These are phyloP conservation scores for Isoperla grammatica DNA, from an alignment of 2,888 invertebrate species.

Conservation along the genomic window DNA sequence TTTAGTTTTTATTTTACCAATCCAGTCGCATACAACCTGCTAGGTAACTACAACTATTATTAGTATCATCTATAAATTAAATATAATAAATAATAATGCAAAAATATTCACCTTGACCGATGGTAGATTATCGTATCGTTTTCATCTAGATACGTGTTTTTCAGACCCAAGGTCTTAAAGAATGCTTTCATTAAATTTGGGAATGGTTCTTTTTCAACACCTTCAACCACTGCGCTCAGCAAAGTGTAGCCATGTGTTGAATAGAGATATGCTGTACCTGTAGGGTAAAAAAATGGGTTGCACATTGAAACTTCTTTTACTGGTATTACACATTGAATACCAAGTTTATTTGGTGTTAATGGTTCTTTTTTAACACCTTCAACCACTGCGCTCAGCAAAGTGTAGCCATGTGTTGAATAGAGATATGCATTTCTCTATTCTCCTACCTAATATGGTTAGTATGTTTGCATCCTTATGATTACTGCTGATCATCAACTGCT, in stretches of 20 bases:
- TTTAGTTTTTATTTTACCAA: no score
- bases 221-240: constrained; percentile 50
- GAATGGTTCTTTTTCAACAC: constrained; percentile 39
- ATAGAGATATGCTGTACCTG: constrained; percentile 46
- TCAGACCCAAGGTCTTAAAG: constrained; percentile 46
- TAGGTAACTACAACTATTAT: no score
- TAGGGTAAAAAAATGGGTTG: constrained; percentile 9
- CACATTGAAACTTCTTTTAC: no score
- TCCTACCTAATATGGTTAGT: no score
- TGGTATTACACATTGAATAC: no score
- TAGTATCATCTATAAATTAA: no score
- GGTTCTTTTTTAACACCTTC: constrained; percentile 43
- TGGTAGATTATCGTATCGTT: constrained; percentile 47
- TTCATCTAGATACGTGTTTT: constrained; percentile 48
- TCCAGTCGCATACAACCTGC: no score
- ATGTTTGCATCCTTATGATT: no score
- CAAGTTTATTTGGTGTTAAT: no score
- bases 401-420: constrained; percentile 53
- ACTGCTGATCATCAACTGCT: no score
- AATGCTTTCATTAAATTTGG: constrained; percentile 38
- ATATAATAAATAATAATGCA: no score
- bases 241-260: constrained; percentile 53
- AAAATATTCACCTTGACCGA: constrained; percentile 44
- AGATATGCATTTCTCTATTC: no score
- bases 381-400: constrained; percentile 50